A percentile compares a stretch with the other conserved stretches of the same genome.
Evolutionary conservation across 2,888 invertebrate species (phyloP).

Genomic region (Ophion slaviceki): DNA sequence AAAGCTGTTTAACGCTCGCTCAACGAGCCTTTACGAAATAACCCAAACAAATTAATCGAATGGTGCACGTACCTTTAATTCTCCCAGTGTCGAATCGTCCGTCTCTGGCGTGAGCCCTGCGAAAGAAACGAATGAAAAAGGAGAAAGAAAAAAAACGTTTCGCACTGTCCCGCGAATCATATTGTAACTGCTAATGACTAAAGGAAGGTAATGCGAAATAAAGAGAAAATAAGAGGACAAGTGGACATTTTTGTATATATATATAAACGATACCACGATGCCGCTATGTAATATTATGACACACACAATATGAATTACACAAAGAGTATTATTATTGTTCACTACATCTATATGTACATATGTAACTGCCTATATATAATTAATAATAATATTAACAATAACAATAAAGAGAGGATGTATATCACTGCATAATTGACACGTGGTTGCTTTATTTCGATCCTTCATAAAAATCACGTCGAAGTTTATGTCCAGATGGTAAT

Average conservation of each 20-base stretch:
- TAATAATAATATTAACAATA: constrained; percentile 64
- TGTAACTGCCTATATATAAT: constrained; percentile 82
- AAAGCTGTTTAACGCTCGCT: not conserved
- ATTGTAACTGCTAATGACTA: constrained; percentile 47
- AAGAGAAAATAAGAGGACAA: constrained; percentile 28
- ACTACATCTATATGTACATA: constrained; percentile 82
- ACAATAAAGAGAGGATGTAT: constrained; percentile 60
- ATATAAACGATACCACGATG: constrained; percentile 60
- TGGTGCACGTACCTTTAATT: constrained; percentile 57
- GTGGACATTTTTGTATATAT: constrained; percentile 68
- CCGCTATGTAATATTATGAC: constrained; percentile 70
- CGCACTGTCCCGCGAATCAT: constrained; percentile 30
- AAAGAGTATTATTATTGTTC: constrained; percentile 75
- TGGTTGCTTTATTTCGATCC: not conserved
- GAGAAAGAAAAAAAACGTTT: constrained; percentile 4
- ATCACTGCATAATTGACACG: constrained; percentile 64
- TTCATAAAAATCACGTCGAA: not conserved
- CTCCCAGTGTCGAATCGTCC: constrained; percentile 43
- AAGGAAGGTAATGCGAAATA: constrained; percentile 31
- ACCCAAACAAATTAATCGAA: constrained; percentile 45
- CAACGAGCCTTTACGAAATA: constrained; percentile 7
- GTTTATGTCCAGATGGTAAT: not conserved
- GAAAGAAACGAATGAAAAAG: constrained; percentile 34
- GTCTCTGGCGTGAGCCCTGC: constrained; percentile 29
- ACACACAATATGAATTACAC: constrained; percentile 62